phyloP scores from a whole-genome alignment of 1,140 invertebrate genomes.

The Drosophila tristis region DNA sequence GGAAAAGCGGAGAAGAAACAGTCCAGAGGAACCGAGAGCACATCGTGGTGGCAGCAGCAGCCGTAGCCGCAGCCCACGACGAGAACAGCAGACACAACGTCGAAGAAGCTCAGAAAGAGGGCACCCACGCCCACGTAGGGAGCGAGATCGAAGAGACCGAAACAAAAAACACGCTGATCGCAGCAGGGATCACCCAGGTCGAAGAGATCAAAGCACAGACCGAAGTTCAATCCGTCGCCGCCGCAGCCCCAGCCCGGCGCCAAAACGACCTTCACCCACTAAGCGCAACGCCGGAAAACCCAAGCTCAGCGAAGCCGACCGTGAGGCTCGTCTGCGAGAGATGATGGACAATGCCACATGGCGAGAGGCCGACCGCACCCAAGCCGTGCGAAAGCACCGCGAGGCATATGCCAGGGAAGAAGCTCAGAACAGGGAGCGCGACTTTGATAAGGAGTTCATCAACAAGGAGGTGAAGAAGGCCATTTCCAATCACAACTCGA shows the following conservation, averaged over 20 bases:
- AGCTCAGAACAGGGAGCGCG: constrained; percentile 83
- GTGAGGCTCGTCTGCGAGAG: constrained; percentile 89
- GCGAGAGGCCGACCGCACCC: constrained; percentile 88
- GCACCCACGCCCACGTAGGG: not conserved
- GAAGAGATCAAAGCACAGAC: constrained; percentile 52
- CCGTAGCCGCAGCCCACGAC: constrained; percentile 17
- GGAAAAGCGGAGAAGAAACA: constrained; percentile 18
- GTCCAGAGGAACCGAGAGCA: not conserved
- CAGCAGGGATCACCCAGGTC: constrained; percentile 8
- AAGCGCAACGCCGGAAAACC: constrained; percentile 24
- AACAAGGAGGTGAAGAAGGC: constrained; percentile 89
- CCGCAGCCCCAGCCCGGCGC: not conserved
- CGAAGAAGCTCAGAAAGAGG: constrained; percentile 1
- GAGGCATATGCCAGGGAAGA: constrained; percentile 88
- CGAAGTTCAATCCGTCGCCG: not conserved
- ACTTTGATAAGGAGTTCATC: constrained; percentile 85
- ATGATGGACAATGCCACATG: constrained; percentile 93
- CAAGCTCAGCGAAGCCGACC: constrained; percentile 87
- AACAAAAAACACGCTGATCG: not conserved
- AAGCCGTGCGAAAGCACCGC: constrained; percentile 87
- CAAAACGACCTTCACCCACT: constrained; percentile 6
- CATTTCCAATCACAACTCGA: constrained; percentile 86
- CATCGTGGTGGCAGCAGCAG: constrained; percentile 22
- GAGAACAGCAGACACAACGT: constrained; percentile 1
- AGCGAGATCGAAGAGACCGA: constrained; percentile 8